Percentiles rank a stretch among this genome's conserved stretches.
These are phyloP conservation scores for Hyles vespertilio DNA, from an alignment of 1,140 invertebrate species.

Conservation along the genomic window DNA sequence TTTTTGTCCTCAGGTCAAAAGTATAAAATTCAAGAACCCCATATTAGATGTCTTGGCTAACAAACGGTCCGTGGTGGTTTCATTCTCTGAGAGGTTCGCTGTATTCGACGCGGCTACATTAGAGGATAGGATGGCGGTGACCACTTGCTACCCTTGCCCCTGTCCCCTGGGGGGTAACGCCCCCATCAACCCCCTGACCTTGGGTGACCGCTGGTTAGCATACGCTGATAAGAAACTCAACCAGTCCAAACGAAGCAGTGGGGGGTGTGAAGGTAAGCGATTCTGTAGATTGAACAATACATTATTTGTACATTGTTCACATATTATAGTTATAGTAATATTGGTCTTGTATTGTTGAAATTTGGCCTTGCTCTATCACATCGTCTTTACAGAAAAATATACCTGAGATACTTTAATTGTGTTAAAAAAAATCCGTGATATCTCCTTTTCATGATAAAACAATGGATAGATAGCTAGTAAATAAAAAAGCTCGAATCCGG, in stretches of 20 bases:
- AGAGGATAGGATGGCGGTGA: constrained; percentile 90
- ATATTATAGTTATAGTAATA: too few species aligned
- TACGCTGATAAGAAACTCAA: constrained; percentile 91
- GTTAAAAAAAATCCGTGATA: too few species aligned
- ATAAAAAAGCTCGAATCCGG: too few species aligned
- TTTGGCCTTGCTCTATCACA: too few species aligned
- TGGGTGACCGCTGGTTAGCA: constrained; percentile 88
- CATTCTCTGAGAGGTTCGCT: constrained; percentile 92
- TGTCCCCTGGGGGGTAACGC: constrained; percentile 78
- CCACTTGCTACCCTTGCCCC: constrained; percentile 92
- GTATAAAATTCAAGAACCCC: constrained; percentile 94
- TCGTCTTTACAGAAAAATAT: too few species aligned
- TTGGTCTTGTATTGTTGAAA: too few species aligned
- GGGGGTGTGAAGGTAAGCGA: constrained; percentile 83
- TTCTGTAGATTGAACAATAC: too few species aligned
- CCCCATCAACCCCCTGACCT: constrained; percentile 89
- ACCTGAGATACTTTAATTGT: too few species aligned
- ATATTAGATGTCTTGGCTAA: constrained; percentile 92
- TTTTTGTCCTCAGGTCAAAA: constrained; percentile 79
- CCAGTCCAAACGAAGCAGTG: constrained; percentile 88
- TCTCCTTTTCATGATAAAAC: too few species aligned
- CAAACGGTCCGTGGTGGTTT: constrained; percentile 87
- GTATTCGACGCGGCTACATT: constrained; percentile 93
- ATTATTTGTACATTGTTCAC: too few species aligned
- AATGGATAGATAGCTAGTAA: too few species aligned